Evolutionary conservation across 2,888 invertebrate genomes (phyloP), one percentile per base, ranked within the genome.

Genomic region (Phengaris alcon): DNA sequence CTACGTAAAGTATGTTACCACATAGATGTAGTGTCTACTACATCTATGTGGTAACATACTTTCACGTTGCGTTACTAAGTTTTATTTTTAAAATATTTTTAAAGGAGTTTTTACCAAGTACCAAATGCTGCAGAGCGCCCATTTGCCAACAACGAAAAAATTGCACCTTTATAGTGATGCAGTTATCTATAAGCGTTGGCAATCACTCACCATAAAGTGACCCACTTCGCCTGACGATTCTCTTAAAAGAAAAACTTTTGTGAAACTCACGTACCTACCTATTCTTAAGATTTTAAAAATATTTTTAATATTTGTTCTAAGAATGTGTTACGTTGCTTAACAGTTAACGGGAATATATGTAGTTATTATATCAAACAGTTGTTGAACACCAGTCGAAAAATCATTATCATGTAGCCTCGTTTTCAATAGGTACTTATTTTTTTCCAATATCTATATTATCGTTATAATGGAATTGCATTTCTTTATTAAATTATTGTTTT

Each of bases 401-500:
- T 48, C 6, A 48, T 35, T 35, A 3, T 35, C 2, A 35, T 35
- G 35, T 35, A 35, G 35, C 35, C 35, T 57, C 57, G 7, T 15
- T 57, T 57, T 64, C 22, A 64, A 64, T 64, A 64, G 8, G n/a
- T 15, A 57, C 15, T 57, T 22, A 22, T 22, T 57, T 64, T 35
- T 44, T 64, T 35, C 64, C 73, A 54, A 73, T 73, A 69, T 73
- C 46, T 64, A 68, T 46, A 48, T 75, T 69, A 75, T 51, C 54
- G 73, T 52, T 68, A 74, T 55, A 74, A 73, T 70, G 74, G 74
- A 75, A 75, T 52, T 59, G 76, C 46, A 75, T 54, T 54, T 70
- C 76, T 76, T 78, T 73, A 77, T 77, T 78, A 79, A 68, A 84
- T 82, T 83, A 85, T 3, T 35, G 35, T 35, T 35, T 35, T 35